Conservation (phyloP, 2,888 invertebrate genomes). For the Mellilla xanthometata region DNA sequence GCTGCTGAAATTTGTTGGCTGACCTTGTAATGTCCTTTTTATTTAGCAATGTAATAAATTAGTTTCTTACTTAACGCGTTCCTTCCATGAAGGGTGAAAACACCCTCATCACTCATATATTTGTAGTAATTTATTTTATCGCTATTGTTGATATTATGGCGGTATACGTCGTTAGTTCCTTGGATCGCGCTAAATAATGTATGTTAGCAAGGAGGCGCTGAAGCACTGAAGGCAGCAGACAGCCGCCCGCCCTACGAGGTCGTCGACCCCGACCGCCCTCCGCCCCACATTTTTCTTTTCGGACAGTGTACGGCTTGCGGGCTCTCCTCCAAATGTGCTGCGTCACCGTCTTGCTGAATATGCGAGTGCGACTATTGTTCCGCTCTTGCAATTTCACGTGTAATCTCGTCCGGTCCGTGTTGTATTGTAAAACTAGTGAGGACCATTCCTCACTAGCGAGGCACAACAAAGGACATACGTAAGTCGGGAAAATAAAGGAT, state of each 20-base stretch:
- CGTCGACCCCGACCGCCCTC: constrained; percentile 64
- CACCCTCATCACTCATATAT: constrained; percentile 16
- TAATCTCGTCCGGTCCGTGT: constrained; percentile 58
- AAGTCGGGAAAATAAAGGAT: neutral
- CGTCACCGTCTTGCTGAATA: constrained; percentile 68
- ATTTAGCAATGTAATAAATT: too few species aligned
- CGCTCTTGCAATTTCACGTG: constrained; percentile 69
- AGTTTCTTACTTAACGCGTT: too few species aligned
- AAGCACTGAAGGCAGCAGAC: constrained; percentile 43
- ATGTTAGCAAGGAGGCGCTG: constrained; percentile 57
- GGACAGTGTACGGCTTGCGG: constrained; percentile 65
- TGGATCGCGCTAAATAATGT: constrained; percentile 61
- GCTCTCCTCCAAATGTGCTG: constrained; percentile 62
- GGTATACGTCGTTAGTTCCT: constrained; percentile 54
- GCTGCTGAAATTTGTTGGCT: too few species aligned
- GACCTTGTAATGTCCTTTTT: too few species aligned
- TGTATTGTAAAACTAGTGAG: constrained; percentile 31
- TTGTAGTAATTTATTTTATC: constrained; percentile 33
- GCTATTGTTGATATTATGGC: constrained; percentile 41
- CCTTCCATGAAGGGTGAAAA: constrained; percentile 23
- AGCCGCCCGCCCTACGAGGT: constrained; percentile 51
- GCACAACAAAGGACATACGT: constrained; percentile 15
- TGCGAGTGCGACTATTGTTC: constrained; percentile 70
- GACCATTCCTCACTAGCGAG: constrained; percentile 18
- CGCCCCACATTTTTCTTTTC: constrained; percentile 76